phyloP scores from a whole-genome alignment of 2,888 invertebrate genomes.

The Conus canariensis region DNA sequence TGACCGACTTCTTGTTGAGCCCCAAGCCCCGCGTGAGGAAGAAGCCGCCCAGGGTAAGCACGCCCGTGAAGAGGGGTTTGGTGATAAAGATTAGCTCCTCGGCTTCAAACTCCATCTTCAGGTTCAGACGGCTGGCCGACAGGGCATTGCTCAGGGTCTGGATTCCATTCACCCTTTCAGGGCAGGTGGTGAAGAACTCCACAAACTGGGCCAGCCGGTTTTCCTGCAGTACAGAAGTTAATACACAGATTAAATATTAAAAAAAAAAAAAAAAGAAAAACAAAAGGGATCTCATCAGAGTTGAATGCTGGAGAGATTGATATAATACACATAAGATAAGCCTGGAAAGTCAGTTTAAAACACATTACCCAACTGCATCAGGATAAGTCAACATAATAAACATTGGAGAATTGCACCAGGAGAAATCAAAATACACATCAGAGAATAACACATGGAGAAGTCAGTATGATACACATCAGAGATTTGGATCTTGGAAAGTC shows the following conservation, averaged over 20 bases:
- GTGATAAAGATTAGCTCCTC: constrained; percentile 25
- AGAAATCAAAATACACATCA: no score
- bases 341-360: no score
- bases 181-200: constrained; percentile 19
- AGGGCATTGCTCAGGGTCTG: constrained; percentile 34
- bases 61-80: constrained; percentile 38
- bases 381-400: no score
- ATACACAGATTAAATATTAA: not conserved
- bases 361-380: no score
- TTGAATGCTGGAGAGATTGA: not conserved
- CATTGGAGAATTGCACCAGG: no score
- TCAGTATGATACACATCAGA: no score
- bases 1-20: constrained; percentile 45
- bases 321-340: no score
- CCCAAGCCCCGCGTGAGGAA: constrained; percentile 48
- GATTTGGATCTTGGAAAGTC: no score
- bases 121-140: constrained; percentile 28
- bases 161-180: constrained; percentile 35
- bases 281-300: not conserved
- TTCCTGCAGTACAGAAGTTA: not conserved
- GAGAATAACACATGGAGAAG: no score
- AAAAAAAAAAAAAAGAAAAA: not conserved
- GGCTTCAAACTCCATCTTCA: constrained; percentile 16
- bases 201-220: constrained; percentile 25
- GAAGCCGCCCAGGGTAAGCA: constrained; percentile 14